Evolutionary conservation across 2,888 invertebrate genomes (phyloP), one percentile per base, ranked within the genome.

Genomic region (Myathropa florea): DNA sequence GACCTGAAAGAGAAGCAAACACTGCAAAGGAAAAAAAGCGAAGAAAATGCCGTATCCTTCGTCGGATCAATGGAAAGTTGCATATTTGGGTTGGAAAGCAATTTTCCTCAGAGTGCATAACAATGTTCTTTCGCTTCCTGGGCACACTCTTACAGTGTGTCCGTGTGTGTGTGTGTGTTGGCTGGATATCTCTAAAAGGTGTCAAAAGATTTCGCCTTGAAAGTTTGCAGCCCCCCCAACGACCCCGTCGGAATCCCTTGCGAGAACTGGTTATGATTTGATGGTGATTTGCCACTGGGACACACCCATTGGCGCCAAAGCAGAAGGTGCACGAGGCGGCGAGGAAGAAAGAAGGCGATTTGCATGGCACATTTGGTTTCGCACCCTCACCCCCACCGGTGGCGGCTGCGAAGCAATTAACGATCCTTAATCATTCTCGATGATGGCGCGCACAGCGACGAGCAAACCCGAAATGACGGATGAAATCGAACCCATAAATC

Each of bases 401-500:
- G 18, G n/a, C 57, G 24, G 30, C 59, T 26, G 59, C n/a, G 53
- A 30, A 71, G 84, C 75, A 86, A 86, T 86, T 86, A 83, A 75
- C 86, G 65, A 71, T 46, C 39, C 75, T 83, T 86, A 86, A 79
- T 86, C 83, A 83, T 78, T 78, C 23, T 55, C 70, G 70, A 65
- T 59, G 75, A 18, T 46, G 46, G 46, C 18, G 55, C 61, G 71
- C 75, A 39, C 46, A 70, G 36, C 55, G 57, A 28, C 73, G 73
- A 75, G 78, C 46, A n/a, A 7, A 46, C 72, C 59, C 78, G 82
- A 78, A 78, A 61, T 75, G 83, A 85, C 82, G 85, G 68, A 85
- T 85, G 82, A 82, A 85, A 85, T 85, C 64, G 72, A 85, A 71
- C 83, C 70, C 67, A 86, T 86, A 86, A 86, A 86, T 86, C 86